Evolutionary conservation across 1,140 invertebrate genomes (phyloP).

Genomic region (Anagrus nilaparvatae): DNA sequence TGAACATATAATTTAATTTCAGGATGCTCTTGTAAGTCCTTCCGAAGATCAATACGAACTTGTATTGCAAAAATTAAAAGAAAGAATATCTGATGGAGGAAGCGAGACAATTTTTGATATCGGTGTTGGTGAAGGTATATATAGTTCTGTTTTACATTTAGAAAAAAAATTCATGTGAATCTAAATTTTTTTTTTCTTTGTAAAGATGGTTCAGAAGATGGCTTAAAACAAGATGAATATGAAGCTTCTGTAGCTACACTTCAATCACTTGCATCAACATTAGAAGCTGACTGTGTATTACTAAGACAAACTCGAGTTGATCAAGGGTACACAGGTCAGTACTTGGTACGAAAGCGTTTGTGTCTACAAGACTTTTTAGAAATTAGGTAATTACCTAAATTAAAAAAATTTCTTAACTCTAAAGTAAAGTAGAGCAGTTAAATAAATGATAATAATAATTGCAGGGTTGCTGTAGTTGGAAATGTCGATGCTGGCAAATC

Average conservation of each 20-base stretch:
- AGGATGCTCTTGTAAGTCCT: slow-evolving; percentile 77
- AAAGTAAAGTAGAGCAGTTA: background rate
- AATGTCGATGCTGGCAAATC: slow-evolving; percentile 99
- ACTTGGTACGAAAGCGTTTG: slow-evolving; percentile 71
- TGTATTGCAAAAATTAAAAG: slow-evolving; percentile 64
- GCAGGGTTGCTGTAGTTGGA: slow-evolving; percentile 94
- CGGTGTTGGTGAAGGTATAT: slow-evolving; percentile 70
- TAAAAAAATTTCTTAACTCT: no score
- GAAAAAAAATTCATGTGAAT: no score
- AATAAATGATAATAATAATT: slow-evolving; percentile 7
- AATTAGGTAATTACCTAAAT: slow-evolving; percentile 65
- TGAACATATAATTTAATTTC: slow-evolving; percentile 17
- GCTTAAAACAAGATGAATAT: slow-evolving; percentile 78
- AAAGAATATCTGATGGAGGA: slow-evolving; percentile 75
- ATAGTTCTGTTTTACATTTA: no score
- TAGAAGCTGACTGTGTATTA: slow-evolving; percentile 81
- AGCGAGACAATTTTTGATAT: slow-evolving; percentile 94
- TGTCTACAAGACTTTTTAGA: slow-evolving; percentile 87
- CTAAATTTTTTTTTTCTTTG: no score
- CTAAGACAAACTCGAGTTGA: slow-evolving; percentile 58
- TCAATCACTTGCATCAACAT: slow-evolving; percentile 68
- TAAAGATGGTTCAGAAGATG: slow-evolving; percentile 66
- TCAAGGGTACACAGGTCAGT: slow-evolving; percentile 64
- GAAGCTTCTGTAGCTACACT: slow-evolving; percentile 82
- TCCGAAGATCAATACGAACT: slow-evolving; percentile 76